Evolutionary conservation across 2,113 vertebrate species (phyloP).

Genomic region (Crotalus horridus): DNA sequence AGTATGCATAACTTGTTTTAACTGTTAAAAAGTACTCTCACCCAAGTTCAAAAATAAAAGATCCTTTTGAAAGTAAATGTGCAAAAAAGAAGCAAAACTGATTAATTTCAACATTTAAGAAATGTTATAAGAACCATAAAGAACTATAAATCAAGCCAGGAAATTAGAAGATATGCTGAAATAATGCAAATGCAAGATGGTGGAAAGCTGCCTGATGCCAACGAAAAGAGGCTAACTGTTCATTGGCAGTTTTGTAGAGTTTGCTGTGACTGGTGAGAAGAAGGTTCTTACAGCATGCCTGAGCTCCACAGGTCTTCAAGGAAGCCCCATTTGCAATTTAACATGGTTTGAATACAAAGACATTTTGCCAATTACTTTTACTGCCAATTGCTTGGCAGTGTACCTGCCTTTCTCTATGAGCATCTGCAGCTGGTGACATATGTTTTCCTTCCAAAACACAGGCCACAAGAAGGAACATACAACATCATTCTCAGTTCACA

Average conservation of each 20-base stretch:
- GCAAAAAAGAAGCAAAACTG: neutral
- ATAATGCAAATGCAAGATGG: neutral
- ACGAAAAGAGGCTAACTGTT: neutral
- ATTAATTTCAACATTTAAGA: neutral
- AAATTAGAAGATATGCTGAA: neutral
- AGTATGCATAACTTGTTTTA: neutral
- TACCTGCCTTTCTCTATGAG: neutral
- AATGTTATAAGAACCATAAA: neutral
- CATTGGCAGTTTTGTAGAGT: too few species aligned
- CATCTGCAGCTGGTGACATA: neutral
- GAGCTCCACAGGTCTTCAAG: neutral
- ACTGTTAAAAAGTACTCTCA: neutral
- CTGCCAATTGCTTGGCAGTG: neutral
- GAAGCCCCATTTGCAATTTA: neutral
- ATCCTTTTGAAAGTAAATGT: neutral
- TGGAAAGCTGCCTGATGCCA: neutral
- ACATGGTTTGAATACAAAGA: neutral
- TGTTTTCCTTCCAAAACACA: neutral
- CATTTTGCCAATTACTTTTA: neutral
- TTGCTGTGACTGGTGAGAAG: neutral
- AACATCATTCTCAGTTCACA: neutral
- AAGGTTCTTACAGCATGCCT: neutral
- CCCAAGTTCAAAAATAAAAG: neutral
- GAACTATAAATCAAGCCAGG: neutral
- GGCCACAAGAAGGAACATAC: neutral